Conservation (phyloP, 2,888 invertebrate genomes). For the Rapana venosa region DNA sequence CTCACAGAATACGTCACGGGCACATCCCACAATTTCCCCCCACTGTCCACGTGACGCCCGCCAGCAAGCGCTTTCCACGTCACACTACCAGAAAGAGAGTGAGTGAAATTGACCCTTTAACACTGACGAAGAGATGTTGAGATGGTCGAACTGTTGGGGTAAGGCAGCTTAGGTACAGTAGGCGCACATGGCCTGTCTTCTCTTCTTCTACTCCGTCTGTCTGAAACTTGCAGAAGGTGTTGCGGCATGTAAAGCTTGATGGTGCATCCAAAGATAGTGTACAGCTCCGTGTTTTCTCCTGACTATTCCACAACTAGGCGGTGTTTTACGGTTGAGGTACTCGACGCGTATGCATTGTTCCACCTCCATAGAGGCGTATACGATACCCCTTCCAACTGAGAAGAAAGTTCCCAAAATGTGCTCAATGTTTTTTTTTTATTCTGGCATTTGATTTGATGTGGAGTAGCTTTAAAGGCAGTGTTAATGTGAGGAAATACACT, state of each 20-base stretch:
- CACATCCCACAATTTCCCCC: background rate
- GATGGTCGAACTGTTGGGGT: background rate
- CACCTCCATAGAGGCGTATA: background rate
- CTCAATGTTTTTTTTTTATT: no score
- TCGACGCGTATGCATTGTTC: background rate
- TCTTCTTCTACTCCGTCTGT: background rate
- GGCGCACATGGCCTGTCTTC: background rate
- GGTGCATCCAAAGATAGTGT: background rate
- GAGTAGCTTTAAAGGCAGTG: no score
- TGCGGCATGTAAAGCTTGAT: background rate
- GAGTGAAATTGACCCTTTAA: background rate
- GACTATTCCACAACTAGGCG: background rate
- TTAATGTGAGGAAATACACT: no score
- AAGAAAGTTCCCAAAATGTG: no score
- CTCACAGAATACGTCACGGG: background rate
- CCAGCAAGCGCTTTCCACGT: conserved; percentile 11
- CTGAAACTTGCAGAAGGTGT: background rate
- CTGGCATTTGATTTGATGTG: no score
- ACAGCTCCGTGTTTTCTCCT: background rate
- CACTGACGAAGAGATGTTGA: background rate
- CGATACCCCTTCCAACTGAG: background rate
- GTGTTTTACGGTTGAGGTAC: background rate
- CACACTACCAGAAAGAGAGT: conserved; percentile 1
- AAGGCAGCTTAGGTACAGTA: background rate
- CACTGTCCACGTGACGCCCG: background rate